phyloP scores from a whole-genome alignment of 2,888 invertebrate species.

The Rhagonycha lutea region DNA sequence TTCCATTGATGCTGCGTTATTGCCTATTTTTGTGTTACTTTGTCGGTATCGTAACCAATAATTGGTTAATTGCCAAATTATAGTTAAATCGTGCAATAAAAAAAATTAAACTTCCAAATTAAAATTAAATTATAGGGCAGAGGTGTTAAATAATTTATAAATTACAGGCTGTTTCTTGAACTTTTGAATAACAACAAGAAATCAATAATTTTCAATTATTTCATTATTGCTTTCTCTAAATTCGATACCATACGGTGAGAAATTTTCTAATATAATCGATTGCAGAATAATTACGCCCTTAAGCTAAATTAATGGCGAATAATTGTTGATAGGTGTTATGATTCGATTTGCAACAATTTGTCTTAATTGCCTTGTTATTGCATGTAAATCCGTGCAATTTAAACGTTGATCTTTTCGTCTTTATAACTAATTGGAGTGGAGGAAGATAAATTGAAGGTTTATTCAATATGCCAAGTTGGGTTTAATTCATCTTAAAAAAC shows the following conservation, averaged over 20 bases:
- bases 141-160: not conserved
- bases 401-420: slow-evolving; percentile 35
- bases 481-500: slow-evolving; percentile 15
- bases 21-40: not conserved
- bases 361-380: slow-evolving; percentile 43
- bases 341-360: slow-evolving; percentile 35
- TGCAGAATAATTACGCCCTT: not conserved
- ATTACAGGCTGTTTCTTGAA: not conserved
- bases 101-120: not conserved
- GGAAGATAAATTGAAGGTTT: slow-evolving; percentile 40
- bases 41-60: not conserved
- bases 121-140: not conserved
- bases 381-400: slow-evolving; percentile 37
- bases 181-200: not conserved
- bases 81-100: not conserved
- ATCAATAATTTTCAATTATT: not conserved
- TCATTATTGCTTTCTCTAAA: not conserved
- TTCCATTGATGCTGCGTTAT: not conserved
- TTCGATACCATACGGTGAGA: not conserved
- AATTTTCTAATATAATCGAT: not conserved
- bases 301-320: not conserved
- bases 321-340: slow-evolving; percentile 18
- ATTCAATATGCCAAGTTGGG: slow-evolving; percentile 38
- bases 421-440: slow-evolving; percentile 39
- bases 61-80: not conserved